Evolutionary conservation across 2,113 vertebrate genomes (phyloP).

Genomic region (Tonatia bakeri): DNA sequence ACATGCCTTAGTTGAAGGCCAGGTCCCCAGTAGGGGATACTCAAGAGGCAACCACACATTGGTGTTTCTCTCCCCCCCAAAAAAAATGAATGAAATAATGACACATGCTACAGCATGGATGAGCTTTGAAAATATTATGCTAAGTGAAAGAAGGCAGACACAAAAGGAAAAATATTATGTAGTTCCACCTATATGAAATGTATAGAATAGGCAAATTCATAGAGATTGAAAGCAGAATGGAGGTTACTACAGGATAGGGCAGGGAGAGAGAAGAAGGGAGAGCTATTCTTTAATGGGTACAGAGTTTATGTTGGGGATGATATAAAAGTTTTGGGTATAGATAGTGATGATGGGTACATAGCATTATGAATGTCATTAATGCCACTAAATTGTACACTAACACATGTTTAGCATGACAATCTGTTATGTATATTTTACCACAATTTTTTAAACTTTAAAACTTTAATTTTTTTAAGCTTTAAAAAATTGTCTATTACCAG

Average conservation of each 20-base stretch:
- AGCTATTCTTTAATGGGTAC: not conserved
- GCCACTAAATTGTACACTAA: not conserved
- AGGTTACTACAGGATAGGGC: not conserved
- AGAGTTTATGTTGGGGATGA: not conserved
- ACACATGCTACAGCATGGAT: not conserved
- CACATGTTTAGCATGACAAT: not conserved
- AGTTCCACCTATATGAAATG: not conserved
- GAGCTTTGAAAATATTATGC: not conserved
- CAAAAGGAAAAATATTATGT: not conserved
- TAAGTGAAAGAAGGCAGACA: slow-evolving; percentile 15
- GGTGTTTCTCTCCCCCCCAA: no score
- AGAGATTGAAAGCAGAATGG: not conserved
- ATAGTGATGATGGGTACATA: not conserved
- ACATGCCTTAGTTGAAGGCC: no score
- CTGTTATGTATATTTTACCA: not conserved
- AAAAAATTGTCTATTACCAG: not conserved
- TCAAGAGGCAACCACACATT: no score
- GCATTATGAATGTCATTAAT: not conserved
- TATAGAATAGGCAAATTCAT: slow-evolving; percentile 3
- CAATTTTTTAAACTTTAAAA: not conserved
- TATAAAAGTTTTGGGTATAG: not conserved
- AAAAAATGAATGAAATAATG: not conserved
- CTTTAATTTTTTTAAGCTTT: not conserved
- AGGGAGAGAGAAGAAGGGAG: not conserved
- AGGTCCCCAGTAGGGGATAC: no score